Evolutionary conservation across 2,888 invertebrate species (phyloP).

Genomic region (Tenthredo amoena): DNA sequence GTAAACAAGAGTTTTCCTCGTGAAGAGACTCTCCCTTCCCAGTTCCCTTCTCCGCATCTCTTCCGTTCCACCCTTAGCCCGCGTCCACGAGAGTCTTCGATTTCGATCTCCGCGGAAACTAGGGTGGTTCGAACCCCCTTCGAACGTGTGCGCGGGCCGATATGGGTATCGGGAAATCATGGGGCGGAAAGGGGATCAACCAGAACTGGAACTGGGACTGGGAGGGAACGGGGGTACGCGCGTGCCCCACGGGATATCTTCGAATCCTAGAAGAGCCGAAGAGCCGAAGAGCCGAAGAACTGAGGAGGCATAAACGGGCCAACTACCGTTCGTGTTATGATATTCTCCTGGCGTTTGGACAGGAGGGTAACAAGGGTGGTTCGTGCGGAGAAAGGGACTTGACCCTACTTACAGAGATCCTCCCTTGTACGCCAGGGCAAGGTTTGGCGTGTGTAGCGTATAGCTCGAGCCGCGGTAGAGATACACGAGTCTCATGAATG

Average conservation of each 20-base stretch:
- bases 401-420: slow-evolving; percentile 52
- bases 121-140: background rate
- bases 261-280: background rate
- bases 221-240: background rate
- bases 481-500: slow-evolving; percentile 49
- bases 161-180: slow-evolving; percentile 9
- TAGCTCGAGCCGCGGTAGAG: background rate
- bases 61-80: background rate
- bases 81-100: background rate
- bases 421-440: background rate
- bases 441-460: background rate
- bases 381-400: slow-evolving; percentile 42
- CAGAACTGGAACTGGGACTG: background rate
- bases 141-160: background rate
- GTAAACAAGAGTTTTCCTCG: slow-evolving; percentile 42
- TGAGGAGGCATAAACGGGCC: slow-evolving; percentile 42
- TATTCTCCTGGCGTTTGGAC: slow-evolving; percentile 52
- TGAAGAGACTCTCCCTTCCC: background rate
- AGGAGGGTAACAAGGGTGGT: slow-evolving; percentile 52
- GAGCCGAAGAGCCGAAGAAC: background rate
- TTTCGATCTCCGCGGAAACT: background rate
- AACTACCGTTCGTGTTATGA: slow-evolving; percentile 40
- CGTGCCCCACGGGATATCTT: background rate
- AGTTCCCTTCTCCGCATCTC: background rate
- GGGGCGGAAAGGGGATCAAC: background rate